phyloP scores from a whole-genome alignment of 2,113 vertebrate genomes.

The Mormyrus iriodes region DNA sequence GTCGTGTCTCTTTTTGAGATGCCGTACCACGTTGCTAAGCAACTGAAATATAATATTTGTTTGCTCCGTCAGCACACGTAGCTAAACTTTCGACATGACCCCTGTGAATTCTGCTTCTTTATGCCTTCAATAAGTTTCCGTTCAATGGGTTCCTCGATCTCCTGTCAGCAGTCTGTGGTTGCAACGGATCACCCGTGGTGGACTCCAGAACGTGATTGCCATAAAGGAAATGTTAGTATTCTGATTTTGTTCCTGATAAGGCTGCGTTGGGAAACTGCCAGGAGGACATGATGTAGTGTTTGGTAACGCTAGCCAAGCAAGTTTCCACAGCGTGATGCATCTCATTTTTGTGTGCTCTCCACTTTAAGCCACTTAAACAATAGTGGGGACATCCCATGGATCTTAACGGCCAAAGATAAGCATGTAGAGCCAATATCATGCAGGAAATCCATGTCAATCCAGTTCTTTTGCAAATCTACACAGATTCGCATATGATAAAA shows the following conservation, averaged over 20 bases:
- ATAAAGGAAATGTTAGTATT: neutral
- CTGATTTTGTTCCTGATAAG: neutral
- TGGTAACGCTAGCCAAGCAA: neutral
- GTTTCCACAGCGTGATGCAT: neutral
- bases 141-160: neutral
- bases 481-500: neutral
- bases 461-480: too few relatives aligned
- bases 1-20: neutral
- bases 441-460: neutral
- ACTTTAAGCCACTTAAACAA: neutral
- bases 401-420: neutral
- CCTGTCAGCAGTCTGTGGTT: neutral
- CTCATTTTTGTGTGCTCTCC: neutral
- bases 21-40: neutral
- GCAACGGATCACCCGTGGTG: neutral
- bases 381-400: neutral
- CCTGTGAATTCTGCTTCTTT: neutral
- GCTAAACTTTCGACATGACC: neutral
- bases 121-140: neutral
- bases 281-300: neutral
- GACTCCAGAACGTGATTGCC: neutral
- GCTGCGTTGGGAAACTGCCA: neutral
- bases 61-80: neutral
- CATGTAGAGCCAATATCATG: neutral
- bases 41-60: neutral